Evolutionary conservation across 2,113 vertebrate species (phyloP), one percentile per base, ranked within the genome.

Genomic region (Rhinichthys klamathensis): DNA sequence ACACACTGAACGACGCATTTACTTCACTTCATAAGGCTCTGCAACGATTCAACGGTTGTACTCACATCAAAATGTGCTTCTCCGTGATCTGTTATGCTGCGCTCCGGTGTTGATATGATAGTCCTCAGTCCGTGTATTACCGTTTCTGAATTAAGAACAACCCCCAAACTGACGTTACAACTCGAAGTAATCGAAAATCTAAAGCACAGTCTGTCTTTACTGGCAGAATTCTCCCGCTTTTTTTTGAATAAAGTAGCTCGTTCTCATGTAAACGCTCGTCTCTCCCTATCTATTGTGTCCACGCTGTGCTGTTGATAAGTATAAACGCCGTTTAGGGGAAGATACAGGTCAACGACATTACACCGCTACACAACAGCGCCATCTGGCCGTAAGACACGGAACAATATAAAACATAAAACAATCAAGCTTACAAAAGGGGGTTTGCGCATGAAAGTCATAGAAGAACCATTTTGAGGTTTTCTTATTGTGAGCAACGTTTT

Each of bases 281-380:
- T 44, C 38, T 44, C 6, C n/a, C 76, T 79, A 23, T 41, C 76
- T 79, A 35, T 79, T 78, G 75, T 78, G 30, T 60, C 2, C 75
- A 38, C 27, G 21, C 30, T 79, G n/a, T 51, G 11, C 51, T 79
- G 44, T 75, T 21, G 73, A 49, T 51, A 49, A 46, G 51, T 79
- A 30, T 79, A 79, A 41, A 60, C 76, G 76, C 56, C 49, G 75
- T 58, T 78, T 35, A 3, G 30, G 16, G 6, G 21, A 35, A 15
- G 41, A 46, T 2, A 4, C 30, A 25, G n/a, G 2, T 25, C 6
- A 73, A 12, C 16, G 18, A 35, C 13, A 10, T 25, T 2, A 9
- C 35, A 16, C 6, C 46, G 16, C 27, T 56, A 77, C 18, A 23
- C 75, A 35, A 44, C 23, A 44, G 35, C 58, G 77, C 56, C 77